phyloP scores from a whole-genome alignment of 2,113 vertebrate species.

The Coreoperca whiteheadi region DNA sequence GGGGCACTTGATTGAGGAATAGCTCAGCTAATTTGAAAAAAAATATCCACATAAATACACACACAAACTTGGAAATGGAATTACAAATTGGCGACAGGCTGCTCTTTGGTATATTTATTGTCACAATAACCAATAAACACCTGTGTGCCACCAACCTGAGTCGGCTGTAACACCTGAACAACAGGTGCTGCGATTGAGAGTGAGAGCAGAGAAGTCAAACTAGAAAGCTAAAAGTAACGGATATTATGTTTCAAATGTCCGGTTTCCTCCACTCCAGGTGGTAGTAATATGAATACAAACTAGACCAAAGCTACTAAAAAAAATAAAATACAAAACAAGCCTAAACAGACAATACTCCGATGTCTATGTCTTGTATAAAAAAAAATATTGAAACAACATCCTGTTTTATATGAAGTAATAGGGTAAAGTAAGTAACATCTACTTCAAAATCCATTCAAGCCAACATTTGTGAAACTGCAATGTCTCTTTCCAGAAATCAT shows the following conservation, averaged over 20 bases:
- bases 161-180: neutral
- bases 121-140: neutral
- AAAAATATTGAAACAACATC: neutral
- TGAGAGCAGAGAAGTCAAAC: neutral
- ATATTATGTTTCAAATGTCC: too few relatives aligned
- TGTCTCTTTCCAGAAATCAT: too few relatives aligned
- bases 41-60: too few relatives aligned
- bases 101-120: neutral
- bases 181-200: neutral
- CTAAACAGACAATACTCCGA: neutral
- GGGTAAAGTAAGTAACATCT: neutral
- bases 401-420: neutral
- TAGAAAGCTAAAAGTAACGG: neutral
- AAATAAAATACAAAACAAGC: too few relatives aligned
- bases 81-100: neutral
- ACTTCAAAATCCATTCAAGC: neutral
- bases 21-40: neutral
- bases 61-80: neutral
- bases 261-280: neutral
- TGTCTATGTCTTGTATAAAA: neutral
- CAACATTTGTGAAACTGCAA: too few relatives aligned
- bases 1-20: neutral
- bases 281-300: neutral
- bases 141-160: neutral
- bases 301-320: neutral